A percentile compares a stretch with the other conserved stretches of the same genome.
phyloP scores from a whole-genome alignment of 2,113 vertebrate genomes.

The Marcusenius ussheri region DNA sequence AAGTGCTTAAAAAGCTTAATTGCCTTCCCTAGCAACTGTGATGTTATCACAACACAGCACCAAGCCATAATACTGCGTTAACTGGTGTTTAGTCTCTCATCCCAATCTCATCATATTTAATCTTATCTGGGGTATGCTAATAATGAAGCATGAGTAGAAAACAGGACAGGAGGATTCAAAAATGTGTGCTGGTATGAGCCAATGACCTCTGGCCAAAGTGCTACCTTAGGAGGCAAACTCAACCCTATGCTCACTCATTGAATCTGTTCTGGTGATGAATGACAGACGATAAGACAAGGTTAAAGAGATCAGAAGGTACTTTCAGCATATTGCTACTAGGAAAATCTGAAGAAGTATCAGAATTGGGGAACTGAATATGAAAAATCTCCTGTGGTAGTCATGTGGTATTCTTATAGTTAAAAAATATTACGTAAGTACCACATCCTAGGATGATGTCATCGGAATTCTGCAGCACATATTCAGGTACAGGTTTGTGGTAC shows the following conservation, averaged over 20 bases:
- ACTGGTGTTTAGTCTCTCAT: not conserved
- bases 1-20: not conserved
- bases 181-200: not conserved
- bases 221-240: not conserved
- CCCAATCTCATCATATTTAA: not conserved
- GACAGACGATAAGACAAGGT: not conserved
- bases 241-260: not conserved
- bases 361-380: not conserved
- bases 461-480: too few relatives aligned
- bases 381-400: too few relatives aligned
- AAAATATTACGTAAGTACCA: too few relatives aligned
- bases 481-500: too few relatives aligned
- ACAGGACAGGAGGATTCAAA: not conserved
- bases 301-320: not conserved
- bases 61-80: not conserved
- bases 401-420: too few relatives aligned
- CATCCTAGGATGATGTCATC: too few relatives aligned
- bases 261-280: not conserved
- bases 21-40: not conserved
- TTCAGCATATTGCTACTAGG: not conserved
- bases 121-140: not conserved
- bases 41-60: not conserved
- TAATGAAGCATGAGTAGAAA: not conserved
- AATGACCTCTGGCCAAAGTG: not conserved
- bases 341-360: not conserved